A percentile compares a stretch with the other conserved stretches of the same genome.
phyloP scores from a whole-genome alignment of 2,888 invertebrate genomes.

The Fragum fragum region DNA sequence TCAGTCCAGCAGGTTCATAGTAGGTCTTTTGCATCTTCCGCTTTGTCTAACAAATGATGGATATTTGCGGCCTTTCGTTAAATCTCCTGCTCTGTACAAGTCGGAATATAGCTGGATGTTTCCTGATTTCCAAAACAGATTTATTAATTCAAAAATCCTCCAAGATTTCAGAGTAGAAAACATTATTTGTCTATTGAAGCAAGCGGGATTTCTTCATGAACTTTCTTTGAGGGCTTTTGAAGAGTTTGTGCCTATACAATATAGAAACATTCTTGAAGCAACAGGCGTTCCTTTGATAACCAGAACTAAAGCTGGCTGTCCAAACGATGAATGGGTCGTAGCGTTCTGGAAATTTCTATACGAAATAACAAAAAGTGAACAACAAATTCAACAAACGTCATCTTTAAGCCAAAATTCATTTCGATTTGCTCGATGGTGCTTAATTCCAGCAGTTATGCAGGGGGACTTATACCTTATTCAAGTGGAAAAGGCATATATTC shows the following conservation, averaged over 20 bases:
- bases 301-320: background rate
- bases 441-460: background rate
- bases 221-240: background rate
- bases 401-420: background rate
- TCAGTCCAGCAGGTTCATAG: slow-evolving; percentile 24
- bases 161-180: background rate
- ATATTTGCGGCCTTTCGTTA: background rate
- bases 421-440: background rate
- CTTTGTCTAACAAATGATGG: slow-evolving; percentile 56
- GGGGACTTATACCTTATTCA: background rate
- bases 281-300: background rate
- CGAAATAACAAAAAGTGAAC: background rate
- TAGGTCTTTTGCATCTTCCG: slow-evolving; percentile 55
- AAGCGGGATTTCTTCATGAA: background rate
- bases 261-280: background rate
- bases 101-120: slow-evolving; percentile 2
- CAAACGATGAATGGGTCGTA: background rate
- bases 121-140: slow-evolving; percentile 3
- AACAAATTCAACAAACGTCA: background rate
- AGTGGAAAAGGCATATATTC: background rate
- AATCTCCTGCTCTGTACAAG: background rate
- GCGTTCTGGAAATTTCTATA: background rate
- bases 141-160: background rate
- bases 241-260: background rate
- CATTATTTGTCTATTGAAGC: background rate